These are phyloP conservation scores for Apamea monoglypha DNA, from an alignment of 2,888 invertebrate genomes.

Conservation along the genomic window DNA sequence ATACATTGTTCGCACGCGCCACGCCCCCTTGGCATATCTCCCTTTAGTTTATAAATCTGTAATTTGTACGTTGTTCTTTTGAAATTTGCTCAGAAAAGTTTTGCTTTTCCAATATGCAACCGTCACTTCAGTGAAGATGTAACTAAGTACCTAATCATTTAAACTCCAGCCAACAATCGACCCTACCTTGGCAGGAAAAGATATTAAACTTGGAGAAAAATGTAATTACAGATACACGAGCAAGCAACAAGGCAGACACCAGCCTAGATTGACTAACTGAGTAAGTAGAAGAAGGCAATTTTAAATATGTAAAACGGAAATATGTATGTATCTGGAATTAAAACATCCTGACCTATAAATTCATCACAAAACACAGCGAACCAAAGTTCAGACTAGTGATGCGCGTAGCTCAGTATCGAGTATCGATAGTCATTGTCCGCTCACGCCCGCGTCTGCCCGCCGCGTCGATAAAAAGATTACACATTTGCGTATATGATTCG, in stretches of 20 bases:
- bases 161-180: neutral
- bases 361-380: conserved; percentile 5
- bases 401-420: conserved; percentile 73
- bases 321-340: neutral
- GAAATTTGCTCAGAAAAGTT: too few relatives aligned
- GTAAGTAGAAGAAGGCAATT: too few relatives aligned
- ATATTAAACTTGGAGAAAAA: neutral
- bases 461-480: conserved; percentile 88
- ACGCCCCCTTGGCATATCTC: too few relatives aligned
- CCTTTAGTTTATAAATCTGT: too few relatives aligned
- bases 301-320: neutral
- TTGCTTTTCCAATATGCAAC: too few relatives aligned
- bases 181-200: neutral
- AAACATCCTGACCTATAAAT: neutral
- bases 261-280: neutral
- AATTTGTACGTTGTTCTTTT: too few relatives aligned
- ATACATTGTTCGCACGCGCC: too few relatives aligned
- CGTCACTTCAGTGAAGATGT: neutral
- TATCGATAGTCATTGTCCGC: conserved; percentile 80
- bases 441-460: conserved; percentile 73
- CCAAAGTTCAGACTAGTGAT: conserved; percentile 67
- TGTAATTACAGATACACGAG: too few relatives aligned
- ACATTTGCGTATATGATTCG: conserved; percentile 86
- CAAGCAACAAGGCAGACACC: neutral
- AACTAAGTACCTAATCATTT: neutral